Evolutionary conservation across 2,888 invertebrate genomes (phyloP), one percentile per base, ranked within the genome.

Genomic region (Drosophila monieri): DNA sequence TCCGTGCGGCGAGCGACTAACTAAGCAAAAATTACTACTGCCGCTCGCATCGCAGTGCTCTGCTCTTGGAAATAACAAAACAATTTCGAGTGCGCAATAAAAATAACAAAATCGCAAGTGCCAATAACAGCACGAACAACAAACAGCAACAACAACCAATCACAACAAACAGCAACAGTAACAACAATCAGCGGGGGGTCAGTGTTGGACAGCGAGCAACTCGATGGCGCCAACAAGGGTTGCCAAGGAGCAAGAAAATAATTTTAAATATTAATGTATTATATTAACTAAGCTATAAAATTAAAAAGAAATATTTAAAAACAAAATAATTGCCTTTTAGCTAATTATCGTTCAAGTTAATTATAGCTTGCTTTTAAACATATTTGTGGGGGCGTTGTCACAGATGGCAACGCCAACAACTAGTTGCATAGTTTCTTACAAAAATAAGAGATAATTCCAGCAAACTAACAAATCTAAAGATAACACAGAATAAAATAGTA

Each of bases 51-150:
- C 43, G 39, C 8, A 32, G 47, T 47, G 25, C 53, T 41, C 15
- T 32, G 25, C 53, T 41, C 15, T 32, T 32, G 57, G 60, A 77
- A 71, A 74, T 72, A 80, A 73, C 64, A 68, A 80, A 81, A 84
- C 78, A 75, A 81, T 77, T 85, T 80, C 75, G 80, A 85, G 85
- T 80, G 85, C 85, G 80, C 80, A 81, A 81, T 81, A 81, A 84
- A 84, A 84, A 80, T 77, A 68, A 64, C 73, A 75, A 71, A 73
- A 71, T 47, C 54, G 62, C 46, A 49, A 70, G 41, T 53, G 51
- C 53, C 21, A 23, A 23, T 23, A 23, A 23, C 21, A 23, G 60
- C 23, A 56, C 54, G 64, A 71, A 59, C 35, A 76, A 64, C 70
- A 65, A 35, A 35, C 18, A 48, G 10, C 21, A 15, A 21, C 57